Base-by-base conservation (phyloP, 2,888 invertebrate genomes). In the Molorchus minor region DNA sequence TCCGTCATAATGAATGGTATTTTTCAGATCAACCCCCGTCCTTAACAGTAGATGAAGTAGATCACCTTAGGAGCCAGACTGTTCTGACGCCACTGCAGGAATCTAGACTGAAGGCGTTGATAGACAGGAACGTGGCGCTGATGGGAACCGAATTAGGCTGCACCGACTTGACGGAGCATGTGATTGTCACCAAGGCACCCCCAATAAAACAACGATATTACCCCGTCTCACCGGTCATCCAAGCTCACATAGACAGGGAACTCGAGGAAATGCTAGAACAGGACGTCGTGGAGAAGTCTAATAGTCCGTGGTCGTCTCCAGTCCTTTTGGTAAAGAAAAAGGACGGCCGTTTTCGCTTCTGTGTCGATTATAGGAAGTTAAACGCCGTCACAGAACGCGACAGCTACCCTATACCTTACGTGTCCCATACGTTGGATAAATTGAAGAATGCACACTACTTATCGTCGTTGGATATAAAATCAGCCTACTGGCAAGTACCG, bases 391-490 rank as follows among this genome's bases (percentile, higher is more conserved):
- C 25, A 25, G 25, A 25, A 8, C 4, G 25, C 5, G 25, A 25
- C 25, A 25, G 25, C 8, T 59, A 62, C 17, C 59, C 54, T 2
- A 17, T 59, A 8, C 59, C 62, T 1, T 53, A 21, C 7, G 51
- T 62, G 2, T 35, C 35, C 30, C n/a, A 21, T 8, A 62, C 19
- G 7, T 20, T 64, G 3, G 62, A 64, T 21, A 53, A 53, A 13
- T 33, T 62, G 1, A 13, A 58, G 1, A 53, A 62, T 52, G 64
- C 64, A 0, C 8, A 36, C 19, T 61, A 53, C 15, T 17, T 64
- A 21, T 17, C 29, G 72, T 36, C 58, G 41, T 3, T 59, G 3
- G 59, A 62, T 40, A 62, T 59, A 8, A 56, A 53, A 12, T 62
- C 60, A 0, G 61, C 60, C 8, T 64, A 59, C 17, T 56, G 43